Percentiles rank a stretch among this genome's conserved stretches.
phyloP scores from a whole-genome alignment of 2,888 invertebrate genomes.

The Nomada flava region DNA sequence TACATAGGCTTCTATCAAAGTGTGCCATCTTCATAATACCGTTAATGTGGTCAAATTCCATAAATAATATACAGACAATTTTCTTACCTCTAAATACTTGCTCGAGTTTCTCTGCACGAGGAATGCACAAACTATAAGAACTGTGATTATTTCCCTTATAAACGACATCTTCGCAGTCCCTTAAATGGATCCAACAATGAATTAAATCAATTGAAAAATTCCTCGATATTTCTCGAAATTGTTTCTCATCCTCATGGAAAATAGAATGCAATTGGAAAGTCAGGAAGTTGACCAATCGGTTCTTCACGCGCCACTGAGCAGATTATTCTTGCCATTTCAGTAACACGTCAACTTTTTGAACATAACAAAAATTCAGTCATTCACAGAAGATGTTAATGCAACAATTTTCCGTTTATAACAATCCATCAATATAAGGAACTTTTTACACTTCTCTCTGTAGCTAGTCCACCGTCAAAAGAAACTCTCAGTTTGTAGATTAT shows the following conservation, averaged over 20 bases:
- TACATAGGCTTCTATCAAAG: constrained; percentile 61
- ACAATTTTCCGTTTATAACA: background rate
- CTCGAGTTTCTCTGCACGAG: constrained; percentile 45
- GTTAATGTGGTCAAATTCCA: constrained; percentile 51
- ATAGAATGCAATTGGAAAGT: constrained; percentile 44
- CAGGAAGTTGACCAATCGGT: constrained; percentile 50
- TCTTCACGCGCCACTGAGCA: constrained; percentile 43
- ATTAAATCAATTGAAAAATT: constrained; percentile 20
- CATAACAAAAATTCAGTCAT: background rate
- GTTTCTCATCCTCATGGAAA: constrained; percentile 38
- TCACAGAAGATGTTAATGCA: background rate
- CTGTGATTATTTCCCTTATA: background rate
- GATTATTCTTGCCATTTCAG: constrained; percentile 43
- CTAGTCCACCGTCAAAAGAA: background rate
- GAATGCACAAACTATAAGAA: constrained; percentile 14
- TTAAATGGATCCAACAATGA: background rate
- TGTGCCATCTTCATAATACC: constrained; percentile 72
- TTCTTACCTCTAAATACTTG: constrained; percentile 78
- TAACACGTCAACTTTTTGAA: background rate
- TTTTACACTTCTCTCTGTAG: constrained; percentile 10
- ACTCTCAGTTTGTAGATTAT: background rate
- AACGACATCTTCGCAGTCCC: constrained; percentile 35
- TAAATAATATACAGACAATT: background rate
- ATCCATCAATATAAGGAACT: background rate
- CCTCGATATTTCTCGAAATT: constrained; percentile 24